Conservation (phyloP, 2,888 invertebrate genomes). For the Xylota segnis region DNA sequence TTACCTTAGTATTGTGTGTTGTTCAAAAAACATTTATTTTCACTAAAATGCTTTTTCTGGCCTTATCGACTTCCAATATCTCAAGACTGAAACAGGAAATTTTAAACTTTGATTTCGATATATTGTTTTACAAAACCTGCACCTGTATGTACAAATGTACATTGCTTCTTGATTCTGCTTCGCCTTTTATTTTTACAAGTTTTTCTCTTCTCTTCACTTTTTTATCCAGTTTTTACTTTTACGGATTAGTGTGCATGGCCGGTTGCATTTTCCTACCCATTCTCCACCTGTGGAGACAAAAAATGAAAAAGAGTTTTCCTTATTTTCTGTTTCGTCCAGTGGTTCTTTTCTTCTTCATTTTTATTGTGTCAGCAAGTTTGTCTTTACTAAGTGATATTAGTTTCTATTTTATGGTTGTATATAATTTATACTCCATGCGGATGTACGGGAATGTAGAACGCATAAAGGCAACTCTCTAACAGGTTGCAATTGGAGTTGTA, state of each 20-base stretch:
- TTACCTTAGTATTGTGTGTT: no score
- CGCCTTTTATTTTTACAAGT: constrained; percentile 26
- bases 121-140: constrained; percentile 22
- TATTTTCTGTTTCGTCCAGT: constrained; percentile 35
- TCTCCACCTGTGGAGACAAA: constrained; percentile 9
- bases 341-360: constrained; percentile 40
- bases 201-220: constrained; percentile 28
- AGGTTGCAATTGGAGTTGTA: constrained; percentile 57
- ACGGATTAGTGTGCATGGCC: constrained; percentile 41
- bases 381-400: constrained; percentile 43
- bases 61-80: not conserved
- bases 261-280: constrained; percentile 40
- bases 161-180: constrained; percentile 47
- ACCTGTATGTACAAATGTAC: constrained; percentile 23
- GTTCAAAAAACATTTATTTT: no score
- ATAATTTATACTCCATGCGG: constrained; percentile 63
- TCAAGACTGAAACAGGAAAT: constrained; percentile 4
- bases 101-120: not conserved
- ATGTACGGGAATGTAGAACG: constrained; percentile 66
- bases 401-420: constrained; percentile 48
- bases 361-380: constrained; percentile 66
- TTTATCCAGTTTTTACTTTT: constrained; percentile 51
- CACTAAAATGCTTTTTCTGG: not conserved
- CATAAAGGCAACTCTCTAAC: constrained; percentile 58
- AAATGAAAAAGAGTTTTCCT: constrained; percentile 8